Evolutionary conservation across 2,113 vertebrate species (phyloP), one percentile per base, ranked within the genome.

Genomic region (Corynorhinus townsendii): DNA sequence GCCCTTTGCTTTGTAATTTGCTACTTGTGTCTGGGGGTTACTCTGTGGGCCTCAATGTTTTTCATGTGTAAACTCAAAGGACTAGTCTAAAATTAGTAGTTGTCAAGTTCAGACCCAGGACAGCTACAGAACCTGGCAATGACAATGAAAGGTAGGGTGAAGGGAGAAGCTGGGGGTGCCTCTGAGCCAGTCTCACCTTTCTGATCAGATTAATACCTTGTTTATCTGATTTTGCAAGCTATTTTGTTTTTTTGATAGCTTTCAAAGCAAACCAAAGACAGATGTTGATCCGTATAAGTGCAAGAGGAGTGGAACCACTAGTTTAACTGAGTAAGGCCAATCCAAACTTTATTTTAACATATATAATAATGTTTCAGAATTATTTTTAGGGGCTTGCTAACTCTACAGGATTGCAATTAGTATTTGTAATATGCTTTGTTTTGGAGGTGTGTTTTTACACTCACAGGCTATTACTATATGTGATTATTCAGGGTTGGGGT

Each of bases 361-460:
- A 11, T 52, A 72, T 45, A 62, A 49, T 68, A 45, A 89, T 71
- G 35, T 84, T 76, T 87, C 45, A 54, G 24, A 76, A 85, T 69
- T 73, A 76, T 30, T 72, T 79, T 95, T 92, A 95, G 85, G 89
- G 66, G 26, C 59, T 95, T 95, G 54, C 72, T 84, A 80, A 30
- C 16, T n/a, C 56, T 59, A 26, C 59, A 88, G 56, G 59, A 87
- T 64, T 84, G 7, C 33, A 62, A n/a, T 66, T 90, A 62, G 7
- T 14, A 49, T 49, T 81, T 72, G 33, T 16, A 43, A 19, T 5
- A 19, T 35, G 30, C 91, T 96, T 96, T 96, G 79, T 56, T 95
- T 47, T 93, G 17, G 79, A 89, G 79, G 38, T 81, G 64, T 84
- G 89, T 47, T 35, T 68, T 85, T 89, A 52, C 1, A 40, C 4